Evolutionary conservation across 2,797 vertebrate species (phyloP).

Genomic region (Cynodonichthys magdalenae): DNA sequence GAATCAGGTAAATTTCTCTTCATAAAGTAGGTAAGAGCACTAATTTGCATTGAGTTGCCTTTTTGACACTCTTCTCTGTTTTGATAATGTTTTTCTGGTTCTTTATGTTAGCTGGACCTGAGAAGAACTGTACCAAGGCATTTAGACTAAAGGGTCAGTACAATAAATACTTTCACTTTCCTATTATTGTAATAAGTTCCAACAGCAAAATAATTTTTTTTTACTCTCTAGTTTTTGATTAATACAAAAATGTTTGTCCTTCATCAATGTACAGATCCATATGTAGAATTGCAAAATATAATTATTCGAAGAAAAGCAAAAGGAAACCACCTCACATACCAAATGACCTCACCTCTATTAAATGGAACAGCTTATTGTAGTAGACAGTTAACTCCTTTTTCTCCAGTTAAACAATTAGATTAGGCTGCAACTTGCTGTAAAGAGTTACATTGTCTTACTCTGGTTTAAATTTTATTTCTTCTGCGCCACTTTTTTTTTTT

Average conservation of each 20-base stretch:
- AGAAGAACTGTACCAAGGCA: constrained; percentile 40
- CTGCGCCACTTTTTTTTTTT: too few relatives aligned
- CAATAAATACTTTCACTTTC: not conserved
- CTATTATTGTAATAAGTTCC: not conserved
- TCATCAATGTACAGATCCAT: too few relatives aligned
- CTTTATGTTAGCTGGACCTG: constrained; percentile 29
- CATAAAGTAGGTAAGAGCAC: not conserved
- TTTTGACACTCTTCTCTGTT: constrained; percentile 1
- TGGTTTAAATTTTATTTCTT: too few relatives aligned
- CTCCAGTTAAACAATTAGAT: not conserved
- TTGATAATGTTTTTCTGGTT: constrained; percentile 14
- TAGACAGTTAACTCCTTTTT: not conserved
- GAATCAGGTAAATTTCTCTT: constrained; percentile 76
- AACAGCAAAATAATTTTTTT: not conserved
- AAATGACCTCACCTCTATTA: not conserved
- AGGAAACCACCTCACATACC: not conserved
- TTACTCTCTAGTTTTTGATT: not conserved
- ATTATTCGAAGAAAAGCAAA: not conserved
- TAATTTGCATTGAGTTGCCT: not conserved
- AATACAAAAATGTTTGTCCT: not conserved
- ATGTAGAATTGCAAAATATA: not conserved
- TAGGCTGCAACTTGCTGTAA: not conserved
- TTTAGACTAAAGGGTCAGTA: constrained; percentile 34
- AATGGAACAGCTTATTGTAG: not conserved
- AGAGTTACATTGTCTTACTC: not conserved